Evolutionary conservation across 2,797 vertebrate genomes (phyloP).

Genomic region (Myotis daubentonii): DNA sequence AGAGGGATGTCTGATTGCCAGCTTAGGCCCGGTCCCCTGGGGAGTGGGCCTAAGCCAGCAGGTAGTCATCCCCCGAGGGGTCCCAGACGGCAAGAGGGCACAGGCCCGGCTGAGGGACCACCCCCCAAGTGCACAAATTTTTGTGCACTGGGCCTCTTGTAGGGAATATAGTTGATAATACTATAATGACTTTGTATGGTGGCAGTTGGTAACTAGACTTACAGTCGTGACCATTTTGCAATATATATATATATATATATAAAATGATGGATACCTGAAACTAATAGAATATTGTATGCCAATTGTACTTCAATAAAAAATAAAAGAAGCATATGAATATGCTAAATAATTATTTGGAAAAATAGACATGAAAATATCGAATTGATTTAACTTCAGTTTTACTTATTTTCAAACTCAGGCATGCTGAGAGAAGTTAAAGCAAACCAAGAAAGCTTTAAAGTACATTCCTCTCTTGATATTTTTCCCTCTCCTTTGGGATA

Average conservation of each 20-base stretch:
- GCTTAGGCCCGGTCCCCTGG: no score
- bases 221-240: not conserved
- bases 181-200: not conserved
- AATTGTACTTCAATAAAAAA: not conserved
- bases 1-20: no score
- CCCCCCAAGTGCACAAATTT: no score
- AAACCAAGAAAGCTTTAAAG: slow-evolving; percentile 21
- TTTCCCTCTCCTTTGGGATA: not conserved
- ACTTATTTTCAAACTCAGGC: slow-evolving; percentile 22
- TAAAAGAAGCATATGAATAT: not conserved
- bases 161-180: not conserved
- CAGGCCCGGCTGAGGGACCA: no score
- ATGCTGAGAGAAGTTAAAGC: slow-evolving; percentile 27
- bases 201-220: not conserved
- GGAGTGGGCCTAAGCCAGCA: no score
- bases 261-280: not conserved
- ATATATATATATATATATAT: no score
- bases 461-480: not conserved
- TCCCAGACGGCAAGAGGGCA: no score
- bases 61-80: no score
- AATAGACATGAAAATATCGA: not conserved
- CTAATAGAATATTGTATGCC: not conserved
- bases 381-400: not conserved
- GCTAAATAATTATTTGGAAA: slow-evolving; percentile 2
- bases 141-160: not conserved